Evolutionary conservation across 2,888 invertebrate species (phyloP), one percentile per base, ranked within the genome.

Genomic region (Mythimna pallens): DNA sequence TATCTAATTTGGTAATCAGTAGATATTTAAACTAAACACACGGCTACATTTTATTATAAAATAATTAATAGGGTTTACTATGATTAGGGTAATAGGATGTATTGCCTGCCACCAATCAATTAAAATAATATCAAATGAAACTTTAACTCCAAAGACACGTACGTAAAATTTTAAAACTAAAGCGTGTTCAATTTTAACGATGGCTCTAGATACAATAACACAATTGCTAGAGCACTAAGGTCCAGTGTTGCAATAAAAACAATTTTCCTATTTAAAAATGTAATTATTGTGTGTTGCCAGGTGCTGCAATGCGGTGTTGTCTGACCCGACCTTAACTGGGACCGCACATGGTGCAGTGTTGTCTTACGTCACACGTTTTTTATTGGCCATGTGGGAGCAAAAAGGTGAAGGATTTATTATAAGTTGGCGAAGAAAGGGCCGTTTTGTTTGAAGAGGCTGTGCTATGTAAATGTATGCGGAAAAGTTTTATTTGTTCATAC

Each of bases 301-400:
- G 70, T 71, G 71, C 76, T 83, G 84, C 83, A 83, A 68, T 83
- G 84, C 83, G 82, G 83, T 74, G 72, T 62, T 59, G 65, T 20
- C 68, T 65, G 75, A 76, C 76, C 71, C 73, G 72, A 65, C 34
- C 54, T 65, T 59, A 55, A 10, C 65, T 40, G 63, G 64, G 50
- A 36, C 50, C 68, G 62, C 80, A 82, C 61, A 74, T 74, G 83
- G 72, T 71, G 75, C 83, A 73, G 61, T 67, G 59, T 63, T 70
- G 54, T 58, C 71, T 73, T 73, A 68, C 65, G 75, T 81, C 84
- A 73, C 75, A 57, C 4, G 68, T 30, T 73, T 78, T 78, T 73
- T 67, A 68, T 65, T 77, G 62, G 62, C 40, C 54, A 68, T 43
- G 25, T 20, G 47, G 58, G 69, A 70, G 22, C 58, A 80, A 70